Percentiles rank a stretch among this genome's conserved stretches.
Conservation (phyloP, 2,888 invertebrate species). For the Dysmachus trigonus region DNA sequence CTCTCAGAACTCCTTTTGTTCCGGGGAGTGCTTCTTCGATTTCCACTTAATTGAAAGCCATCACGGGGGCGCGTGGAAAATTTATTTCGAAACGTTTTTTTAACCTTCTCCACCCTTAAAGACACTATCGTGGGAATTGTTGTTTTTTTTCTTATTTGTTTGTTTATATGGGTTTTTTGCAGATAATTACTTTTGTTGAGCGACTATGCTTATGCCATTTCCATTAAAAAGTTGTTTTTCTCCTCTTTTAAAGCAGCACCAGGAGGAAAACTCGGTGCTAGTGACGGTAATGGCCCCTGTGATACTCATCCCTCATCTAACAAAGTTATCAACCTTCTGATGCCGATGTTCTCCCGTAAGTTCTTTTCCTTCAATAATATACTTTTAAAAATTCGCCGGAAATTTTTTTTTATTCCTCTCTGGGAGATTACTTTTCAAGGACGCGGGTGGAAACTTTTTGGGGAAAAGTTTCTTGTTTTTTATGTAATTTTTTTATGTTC, state of each 20-base stretch:
- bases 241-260: slow-evolving; percentile 29
- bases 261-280: neutral
- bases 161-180: neutral
- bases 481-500: neutral
- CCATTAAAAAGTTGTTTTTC: slow-evolving; percentile 10
- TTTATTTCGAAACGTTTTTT: neutral
- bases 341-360: slow-evolving; percentile 45
- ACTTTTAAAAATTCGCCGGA: neutral
- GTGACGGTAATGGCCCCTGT: slow-evolving; percentile 13
- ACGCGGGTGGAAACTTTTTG: neutral
- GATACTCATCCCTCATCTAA: slow-evolving; percentile 26
- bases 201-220: neutral
- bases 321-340: slow-evolving; percentile 39
- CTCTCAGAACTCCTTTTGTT: neutral
- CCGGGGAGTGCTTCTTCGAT: neutral
- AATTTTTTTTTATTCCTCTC: neutral
- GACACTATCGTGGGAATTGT: neutral
- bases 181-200: neutral
- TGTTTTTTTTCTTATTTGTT: too few relatives aligned
- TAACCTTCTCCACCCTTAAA: neutral
- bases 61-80: neutral
- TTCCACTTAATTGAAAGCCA: neutral
- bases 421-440: neutral
- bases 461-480: neutral
- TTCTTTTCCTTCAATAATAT: slow-evolving; percentile 3